These are phyloP conservation scores for Asbolus verrucosus DNA, from an alignment of 1,140 invertebrate genomes.

Conservation along the genomic window DNA sequence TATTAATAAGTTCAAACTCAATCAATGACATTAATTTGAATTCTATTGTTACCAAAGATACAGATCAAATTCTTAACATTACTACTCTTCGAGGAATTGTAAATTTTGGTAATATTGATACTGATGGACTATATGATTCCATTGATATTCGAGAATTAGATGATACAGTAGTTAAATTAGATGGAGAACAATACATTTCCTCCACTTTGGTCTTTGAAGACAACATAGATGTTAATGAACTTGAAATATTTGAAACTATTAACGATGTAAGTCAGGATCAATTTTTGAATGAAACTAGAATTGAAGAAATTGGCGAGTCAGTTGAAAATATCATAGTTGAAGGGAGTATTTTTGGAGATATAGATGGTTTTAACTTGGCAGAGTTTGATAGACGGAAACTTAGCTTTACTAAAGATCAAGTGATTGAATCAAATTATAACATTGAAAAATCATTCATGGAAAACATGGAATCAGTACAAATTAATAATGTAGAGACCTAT, in stretches of 20 bases:
- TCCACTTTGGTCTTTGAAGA: slow-evolving; percentile 60
- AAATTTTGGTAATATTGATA: slow-evolving; percentile 62
- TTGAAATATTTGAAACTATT: slow-evolving; percentile 57
- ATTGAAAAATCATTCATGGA: slow-evolving; percentile 32
- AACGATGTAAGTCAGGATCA: slow-evolving; percentile 54
- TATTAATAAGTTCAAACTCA: slow-evolving; percentile 59
- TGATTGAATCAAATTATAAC: slow-evolving; percentile 48
- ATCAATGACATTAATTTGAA: slow-evolving; percentile 64
- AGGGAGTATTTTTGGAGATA: slow-evolving; percentile 53
- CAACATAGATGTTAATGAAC: slow-evolving; percentile 49
- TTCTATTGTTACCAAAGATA: slow-evolving; percentile 65
- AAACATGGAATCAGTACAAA: not conserved
- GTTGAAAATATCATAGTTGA: slow-evolving; percentile 55
- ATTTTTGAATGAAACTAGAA: slow-evolving; percentile 37
- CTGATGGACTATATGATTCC: slow-evolving; percentile 62
- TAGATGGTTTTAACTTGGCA: slow-evolving; percentile 56
- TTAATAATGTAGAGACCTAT: slow-evolving; percentile 40
- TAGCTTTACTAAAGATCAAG: slow-evolving; percentile 58
- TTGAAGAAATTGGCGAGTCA: slow-evolving; percentile 42
- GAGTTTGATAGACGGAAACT: slow-evolving; percentile 54
- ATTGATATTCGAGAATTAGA: slow-evolving; percentile 64
- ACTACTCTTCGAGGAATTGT: slow-evolving; percentile 63
- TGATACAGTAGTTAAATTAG: slow-evolving; percentile 60
- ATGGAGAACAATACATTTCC: slow-evolving; percentile 60
- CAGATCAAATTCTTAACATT: slow-evolving; percentile 62